Evolutionary conservation across 92 coral and sea anemone species (phyloP).

Genomic region (Virgularia gustaviana): DNA sequence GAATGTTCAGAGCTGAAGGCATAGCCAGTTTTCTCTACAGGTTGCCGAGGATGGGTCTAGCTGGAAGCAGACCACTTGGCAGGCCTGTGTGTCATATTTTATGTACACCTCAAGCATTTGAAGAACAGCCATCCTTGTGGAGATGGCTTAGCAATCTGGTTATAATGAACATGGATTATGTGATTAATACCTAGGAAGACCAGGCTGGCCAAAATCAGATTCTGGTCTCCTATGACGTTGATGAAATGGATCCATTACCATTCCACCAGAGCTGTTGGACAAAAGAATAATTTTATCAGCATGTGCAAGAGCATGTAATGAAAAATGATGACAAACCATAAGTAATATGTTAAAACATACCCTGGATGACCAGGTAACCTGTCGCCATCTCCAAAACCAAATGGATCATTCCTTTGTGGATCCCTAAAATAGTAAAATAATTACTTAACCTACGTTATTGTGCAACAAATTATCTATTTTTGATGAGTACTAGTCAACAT

Average conservation of each 20-base stretch:
- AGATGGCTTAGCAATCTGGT: too few species aligned
- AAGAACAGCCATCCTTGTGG: too few species aligned
- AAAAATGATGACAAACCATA: too few species aligned
- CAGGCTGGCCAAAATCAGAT: conserved; percentile 47
- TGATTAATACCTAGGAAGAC: conserved; percentile 46
- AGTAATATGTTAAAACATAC: too few species aligned
- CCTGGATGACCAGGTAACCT: conserved; percentile 94
- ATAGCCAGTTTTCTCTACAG: too few species aligned
- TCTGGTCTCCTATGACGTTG: conserved; percentile 64
- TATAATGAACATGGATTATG: too few species aligned
- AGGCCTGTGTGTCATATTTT: too few species aligned
- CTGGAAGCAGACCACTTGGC: too few species aligned
- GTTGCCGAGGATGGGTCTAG: too few species aligned
- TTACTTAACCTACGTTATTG: neutral
- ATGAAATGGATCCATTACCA: conserved; percentile 97
- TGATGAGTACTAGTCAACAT: too few species aligned
- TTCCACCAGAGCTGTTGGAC: conserved; percentile 71
- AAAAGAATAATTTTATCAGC: neutral
- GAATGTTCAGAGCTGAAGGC: too few species aligned
- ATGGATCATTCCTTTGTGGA: conserved; percentile 71
- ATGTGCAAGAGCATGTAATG: neutral
- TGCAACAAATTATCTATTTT: neutral
- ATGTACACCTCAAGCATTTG: too few species aligned
- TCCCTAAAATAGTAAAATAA: conserved; percentile 47
- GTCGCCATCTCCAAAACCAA: conserved; percentile 88